These are phyloP conservation scores for Aptenodytes patagonicus DNA, from an alignment of 2,113 vertebrate species.

Conservation along the genomic window DNA sequence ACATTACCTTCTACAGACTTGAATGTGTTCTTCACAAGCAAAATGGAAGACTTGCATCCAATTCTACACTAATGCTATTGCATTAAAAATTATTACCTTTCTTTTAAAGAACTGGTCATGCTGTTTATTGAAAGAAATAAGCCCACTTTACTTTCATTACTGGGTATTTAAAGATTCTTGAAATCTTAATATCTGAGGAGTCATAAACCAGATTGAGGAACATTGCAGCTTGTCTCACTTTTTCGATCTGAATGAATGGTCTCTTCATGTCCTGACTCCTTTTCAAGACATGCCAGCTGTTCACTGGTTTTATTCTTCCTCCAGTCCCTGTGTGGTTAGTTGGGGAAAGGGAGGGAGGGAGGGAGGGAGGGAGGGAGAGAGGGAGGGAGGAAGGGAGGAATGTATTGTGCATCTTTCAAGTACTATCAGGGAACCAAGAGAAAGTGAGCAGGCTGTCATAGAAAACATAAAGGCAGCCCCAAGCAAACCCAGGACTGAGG, in stretches of 20 bases:
- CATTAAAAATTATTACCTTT: background rate
- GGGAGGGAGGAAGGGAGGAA: no score
- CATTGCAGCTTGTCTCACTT: background rate
- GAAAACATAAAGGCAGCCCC: background rate
- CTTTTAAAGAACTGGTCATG: background rate
- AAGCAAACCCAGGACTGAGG: background rate
- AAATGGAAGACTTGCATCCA: background rate
- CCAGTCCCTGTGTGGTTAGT: background rate
- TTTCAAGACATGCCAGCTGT: background rate
- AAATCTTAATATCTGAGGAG: background rate
- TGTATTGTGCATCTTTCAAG: background rate
- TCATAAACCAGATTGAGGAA: background rate
- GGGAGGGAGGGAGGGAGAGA: no score
- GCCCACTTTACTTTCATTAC: background rate
- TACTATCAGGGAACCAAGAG: background rate
- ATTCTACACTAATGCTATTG: background rate
- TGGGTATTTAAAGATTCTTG: background rate
- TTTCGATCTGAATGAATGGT: background rate
- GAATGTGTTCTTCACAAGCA: background rate
- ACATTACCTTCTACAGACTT: background rate
- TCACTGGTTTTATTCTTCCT: background rate
- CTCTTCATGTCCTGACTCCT: background rate
- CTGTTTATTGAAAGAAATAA: background rate
- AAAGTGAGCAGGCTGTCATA: background rate
- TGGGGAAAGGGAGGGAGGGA: accelerated